These are phyloP conservation scores for Thymelicus lineola DNA, from an alignment of 2,888 invertebrate species.

Conservation along the genomic window DNA sequence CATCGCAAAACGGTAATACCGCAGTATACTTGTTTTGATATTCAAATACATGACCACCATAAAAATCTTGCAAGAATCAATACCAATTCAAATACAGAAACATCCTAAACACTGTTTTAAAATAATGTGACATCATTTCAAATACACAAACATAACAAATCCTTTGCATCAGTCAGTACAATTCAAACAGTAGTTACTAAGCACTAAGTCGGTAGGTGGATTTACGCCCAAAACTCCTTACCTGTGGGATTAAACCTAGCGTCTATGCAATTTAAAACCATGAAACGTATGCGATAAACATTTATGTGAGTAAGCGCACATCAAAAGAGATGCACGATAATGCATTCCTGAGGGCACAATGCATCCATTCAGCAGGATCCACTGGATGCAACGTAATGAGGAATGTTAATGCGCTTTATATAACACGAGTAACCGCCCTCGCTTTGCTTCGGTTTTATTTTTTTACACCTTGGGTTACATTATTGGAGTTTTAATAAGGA, in stretches of 20 bases:
- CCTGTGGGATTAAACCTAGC: background rate
- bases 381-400: conserved; percentile 45
- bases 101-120: background rate
- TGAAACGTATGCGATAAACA: conserved; percentile 26
- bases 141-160: too few relatives aligned
- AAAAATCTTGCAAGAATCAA: too few relatives aligned
- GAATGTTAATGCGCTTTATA: conserved; percentile 55
- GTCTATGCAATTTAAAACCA: conserved; percentile 35
- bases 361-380: conserved; percentile 60
- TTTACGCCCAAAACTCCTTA: background rate
- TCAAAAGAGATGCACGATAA: conserved; percentile 58
- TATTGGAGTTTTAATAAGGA: too few relatives aligned
- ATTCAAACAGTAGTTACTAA: too few relatives aligned
- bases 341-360: conserved; percentile 64
- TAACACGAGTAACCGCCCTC: too few relatives aligned
- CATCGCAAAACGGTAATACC: background rate
- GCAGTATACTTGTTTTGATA: background rate
- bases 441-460: too few relatives aligned
- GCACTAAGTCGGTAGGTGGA: background rate
- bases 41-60: too few relatives aligned
- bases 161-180: too few relatives aligned
- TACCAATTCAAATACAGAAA: background rate
- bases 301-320: conserved; percentile 35
- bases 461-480: too few relatives aligned
- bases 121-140: too few relatives aligned